Conservation (phyloP, 2,113 vertebrate species). For the Phodopus roborovskii region DNA sequence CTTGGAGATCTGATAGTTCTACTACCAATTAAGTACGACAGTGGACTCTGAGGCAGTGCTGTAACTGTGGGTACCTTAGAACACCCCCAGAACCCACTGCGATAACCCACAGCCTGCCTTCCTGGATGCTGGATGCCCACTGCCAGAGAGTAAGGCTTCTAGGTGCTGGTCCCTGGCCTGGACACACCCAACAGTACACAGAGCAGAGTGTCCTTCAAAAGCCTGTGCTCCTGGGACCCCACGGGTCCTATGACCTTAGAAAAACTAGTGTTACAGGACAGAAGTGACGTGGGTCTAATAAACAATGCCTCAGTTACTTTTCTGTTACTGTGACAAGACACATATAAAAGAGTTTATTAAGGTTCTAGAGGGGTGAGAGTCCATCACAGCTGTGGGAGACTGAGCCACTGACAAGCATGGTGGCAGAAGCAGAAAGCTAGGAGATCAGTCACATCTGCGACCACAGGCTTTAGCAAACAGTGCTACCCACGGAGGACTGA, state of each 20-base stretch:
- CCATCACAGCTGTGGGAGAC: background rate
- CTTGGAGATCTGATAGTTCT: constrained; percentile 24
- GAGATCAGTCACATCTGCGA: background rate
- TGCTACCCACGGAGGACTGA: background rate
- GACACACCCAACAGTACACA: background rate
- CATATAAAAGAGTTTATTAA: background rate
- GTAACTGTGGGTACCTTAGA: background rate
- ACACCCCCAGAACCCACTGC: background rate
- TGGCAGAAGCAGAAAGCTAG: background rate
- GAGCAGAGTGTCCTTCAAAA: background rate
- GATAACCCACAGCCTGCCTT: background rate
- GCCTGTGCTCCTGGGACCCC: background rate
- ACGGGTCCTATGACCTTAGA: background rate
- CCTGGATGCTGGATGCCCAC: background rate
- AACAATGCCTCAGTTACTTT: background rate
- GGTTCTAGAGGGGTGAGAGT: background rate
- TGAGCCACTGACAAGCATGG: background rate
- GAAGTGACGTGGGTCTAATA: background rate
- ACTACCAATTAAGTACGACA: constrained; percentile 59
- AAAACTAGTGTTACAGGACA: background rate
- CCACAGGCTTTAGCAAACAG: background rate
- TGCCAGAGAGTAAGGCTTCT: background rate
- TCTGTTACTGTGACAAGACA: background rate
- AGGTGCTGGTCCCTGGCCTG: background rate
- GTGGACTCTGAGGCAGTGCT: background rate